These are phyloP conservation scores for Lepidostoma basale DNA, from an alignment of 1,140 invertebrate species.

Conservation along the genomic window DNA sequence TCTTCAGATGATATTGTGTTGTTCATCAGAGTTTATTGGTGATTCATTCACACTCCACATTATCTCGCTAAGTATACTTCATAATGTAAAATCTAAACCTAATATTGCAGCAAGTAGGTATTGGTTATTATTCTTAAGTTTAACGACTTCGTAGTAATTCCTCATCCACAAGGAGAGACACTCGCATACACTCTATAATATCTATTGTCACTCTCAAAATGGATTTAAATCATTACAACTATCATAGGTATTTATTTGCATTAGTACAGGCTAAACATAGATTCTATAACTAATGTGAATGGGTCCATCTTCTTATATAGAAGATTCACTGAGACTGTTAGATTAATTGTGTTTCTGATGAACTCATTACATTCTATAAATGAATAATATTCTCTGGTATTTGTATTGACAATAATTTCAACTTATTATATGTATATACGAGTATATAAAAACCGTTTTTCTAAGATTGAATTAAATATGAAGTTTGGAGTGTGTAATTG, in stretches of 20 bases:
- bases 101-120: constrained; percentile 37
- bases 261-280: constrained; percentile 10
- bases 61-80: neutral
- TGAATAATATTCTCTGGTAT: no score
- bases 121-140: constrained; percentile 34
- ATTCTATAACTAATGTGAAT: no score
- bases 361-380: no score
- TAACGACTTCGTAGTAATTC: constrained; percentile 5
- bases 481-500: no score
- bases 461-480: no score
- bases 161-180: neutral
- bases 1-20: neutral
- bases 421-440: no score
- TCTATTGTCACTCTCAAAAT: neutral
- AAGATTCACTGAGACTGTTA: no score
- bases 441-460: no score
- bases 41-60: neutral
- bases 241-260: neutral
- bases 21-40: neutral
- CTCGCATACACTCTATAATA: no score
- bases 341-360: no score
- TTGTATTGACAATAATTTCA: no score
- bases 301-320: no score
- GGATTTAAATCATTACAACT: neutral
- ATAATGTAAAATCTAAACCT: constrained; percentile 20